A percentile compares a stretch with the other conserved stretches of the same genome.
Conservation (phyloP, 1,140 invertebrate species). For the Drosophila parabipectinata region DNA sequence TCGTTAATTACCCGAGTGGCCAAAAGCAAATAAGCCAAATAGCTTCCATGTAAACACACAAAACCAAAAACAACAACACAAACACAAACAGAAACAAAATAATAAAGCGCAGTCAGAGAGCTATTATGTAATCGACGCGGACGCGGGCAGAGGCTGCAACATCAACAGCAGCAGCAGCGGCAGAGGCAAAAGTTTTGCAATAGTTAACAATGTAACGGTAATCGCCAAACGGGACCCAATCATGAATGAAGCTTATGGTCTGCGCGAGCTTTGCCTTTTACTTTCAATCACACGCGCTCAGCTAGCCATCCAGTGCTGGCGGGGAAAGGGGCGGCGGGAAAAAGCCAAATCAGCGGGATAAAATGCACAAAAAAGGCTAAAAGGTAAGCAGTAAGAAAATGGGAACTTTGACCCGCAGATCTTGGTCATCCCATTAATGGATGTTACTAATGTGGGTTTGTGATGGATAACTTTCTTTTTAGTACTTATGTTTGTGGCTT, state of each 20-base stretch:
- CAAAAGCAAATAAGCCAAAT: conserved; percentile 5
- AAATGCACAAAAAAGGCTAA: background rate
- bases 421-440: background rate
- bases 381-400: background rate
- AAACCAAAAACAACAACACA: conserved; percentile 1
- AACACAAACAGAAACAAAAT: conserved; percentile 3
- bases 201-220: conserved; percentile 80
- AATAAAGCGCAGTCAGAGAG: conserved; percentile 18
- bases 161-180: conserved; percentile 7
- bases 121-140: conserved; percentile 50
- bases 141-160: conserved; percentile 19
- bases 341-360: background rate
- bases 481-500: too few relatives aligned
- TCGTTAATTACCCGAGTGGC: conserved; percentile 37
- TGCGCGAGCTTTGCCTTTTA: conserved; percentile 79
- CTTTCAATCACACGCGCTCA: conserved; percentile 72
- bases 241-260: conserved; percentile 75
- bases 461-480: background rate
- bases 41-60: conserved; percentile 7
- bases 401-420: background rate
- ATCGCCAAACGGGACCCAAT: conserved; percentile 62
- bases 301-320: conserved; percentile 21
- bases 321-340: background rate
- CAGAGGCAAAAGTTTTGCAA: conserved; percentile 66
- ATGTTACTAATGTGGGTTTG: background rate